Evolutionary conservation across 2,113 vertebrate species (phyloP).

Genomic region (Ciconia stormi): DNA sequence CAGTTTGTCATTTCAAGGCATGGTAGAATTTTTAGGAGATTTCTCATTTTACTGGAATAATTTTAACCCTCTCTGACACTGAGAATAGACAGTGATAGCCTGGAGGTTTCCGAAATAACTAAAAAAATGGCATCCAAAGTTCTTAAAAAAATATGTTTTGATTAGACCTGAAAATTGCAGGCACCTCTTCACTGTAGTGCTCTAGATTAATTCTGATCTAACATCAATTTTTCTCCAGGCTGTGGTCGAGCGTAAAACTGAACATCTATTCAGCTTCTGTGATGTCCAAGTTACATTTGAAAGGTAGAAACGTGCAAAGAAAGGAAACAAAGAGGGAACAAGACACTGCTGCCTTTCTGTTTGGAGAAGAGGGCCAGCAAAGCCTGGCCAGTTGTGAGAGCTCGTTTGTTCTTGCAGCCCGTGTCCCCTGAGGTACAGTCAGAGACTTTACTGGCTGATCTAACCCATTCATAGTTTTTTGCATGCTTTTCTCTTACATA

Average conservation of each 20-base stretch:
- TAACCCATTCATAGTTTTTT: rapidly evolving
- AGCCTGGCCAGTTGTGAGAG: neutral
- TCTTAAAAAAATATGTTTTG: neutral
- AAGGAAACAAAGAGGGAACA: neutral
- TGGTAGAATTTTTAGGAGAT: neutral
- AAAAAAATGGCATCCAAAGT: neutral
- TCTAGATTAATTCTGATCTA: neutral
- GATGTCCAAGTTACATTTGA: neutral
- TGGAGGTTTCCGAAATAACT: neutral
- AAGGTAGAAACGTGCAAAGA: neutral
- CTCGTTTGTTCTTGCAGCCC: neutral
- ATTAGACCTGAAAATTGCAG: neutral
- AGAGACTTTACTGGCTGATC: neutral
- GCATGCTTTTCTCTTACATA: neutral
- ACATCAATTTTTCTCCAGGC: neutral
- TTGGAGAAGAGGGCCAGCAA: neutral
- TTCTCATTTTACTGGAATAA: neutral
- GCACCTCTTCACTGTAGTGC: neutral
- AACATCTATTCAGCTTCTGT: neutral
- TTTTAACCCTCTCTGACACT: neutral
- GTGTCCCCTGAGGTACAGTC: neutral
- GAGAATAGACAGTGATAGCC: neutral
- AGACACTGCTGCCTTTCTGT: neutral
- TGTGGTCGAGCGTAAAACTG: neutral
- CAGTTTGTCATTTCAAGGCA: neutral